phyloP scores from a whole-genome alignment of 2,797 vertebrate genomes.

The Cossypha caffra region DNA sequence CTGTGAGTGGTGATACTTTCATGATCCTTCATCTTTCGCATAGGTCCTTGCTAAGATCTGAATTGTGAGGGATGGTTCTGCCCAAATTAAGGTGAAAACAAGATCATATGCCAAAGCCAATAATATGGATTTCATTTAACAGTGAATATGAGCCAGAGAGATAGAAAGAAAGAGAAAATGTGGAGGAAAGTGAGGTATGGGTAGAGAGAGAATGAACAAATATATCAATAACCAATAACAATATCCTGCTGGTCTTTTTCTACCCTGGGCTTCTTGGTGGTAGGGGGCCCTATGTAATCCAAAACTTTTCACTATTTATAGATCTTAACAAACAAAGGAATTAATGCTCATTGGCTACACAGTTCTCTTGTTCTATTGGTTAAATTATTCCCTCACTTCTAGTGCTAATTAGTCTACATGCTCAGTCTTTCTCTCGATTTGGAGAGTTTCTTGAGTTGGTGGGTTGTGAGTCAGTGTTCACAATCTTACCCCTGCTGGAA shows the following conservation, averaged over 20 bases:
- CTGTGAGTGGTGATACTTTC: background rate
- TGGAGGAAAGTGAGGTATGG: fast-evolving
- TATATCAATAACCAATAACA: too few species aligned
- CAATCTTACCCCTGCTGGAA: background rate
- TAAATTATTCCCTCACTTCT: background rate
- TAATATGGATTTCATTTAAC: background rate
- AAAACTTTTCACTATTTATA: background rate
- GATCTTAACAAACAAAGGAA: background rate
- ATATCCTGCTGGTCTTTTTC: background rate
- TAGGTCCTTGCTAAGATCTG: background rate
- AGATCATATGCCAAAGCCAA: background rate
- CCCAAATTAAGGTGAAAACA: background rate
- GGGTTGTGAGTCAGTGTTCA: background rate
- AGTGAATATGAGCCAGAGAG: background rate
- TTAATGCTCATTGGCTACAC: background rate
- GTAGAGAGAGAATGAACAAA: background rate
- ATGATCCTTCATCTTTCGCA: background rate
- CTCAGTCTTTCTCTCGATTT: background rate
- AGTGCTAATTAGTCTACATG: background rate
- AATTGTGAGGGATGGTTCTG: background rate
- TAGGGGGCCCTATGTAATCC: background rate
- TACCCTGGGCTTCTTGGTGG: background rate
- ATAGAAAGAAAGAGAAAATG: background rate
- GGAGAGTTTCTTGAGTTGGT: background rate
- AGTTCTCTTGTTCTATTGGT: background rate